Evolutionary conservation across 2,888 invertebrate genomes (phyloP), one percentile per base, ranked within the genome.

Genomic region (Chymomyza procnemis): DNA sequence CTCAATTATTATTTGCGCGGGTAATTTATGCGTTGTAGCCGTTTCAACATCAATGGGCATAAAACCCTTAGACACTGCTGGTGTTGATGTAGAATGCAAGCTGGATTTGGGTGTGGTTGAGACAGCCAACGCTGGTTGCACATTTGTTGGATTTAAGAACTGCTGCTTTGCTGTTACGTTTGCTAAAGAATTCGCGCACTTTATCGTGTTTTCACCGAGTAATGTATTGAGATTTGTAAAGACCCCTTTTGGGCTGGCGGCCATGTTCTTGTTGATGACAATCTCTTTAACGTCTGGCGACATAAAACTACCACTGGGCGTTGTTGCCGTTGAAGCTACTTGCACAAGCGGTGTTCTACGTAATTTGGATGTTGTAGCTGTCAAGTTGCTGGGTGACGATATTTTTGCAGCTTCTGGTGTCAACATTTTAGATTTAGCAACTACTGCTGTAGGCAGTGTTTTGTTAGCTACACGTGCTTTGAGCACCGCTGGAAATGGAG

Each of bases 1-100:
- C 73, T 91, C 91, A 65, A 91, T 88, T 5, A 91, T 89, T 60
- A 91, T 91, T 77, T 91, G 91, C 6, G 90, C 80, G 9, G 91
- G 90, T 12, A 91, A 54, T 65, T 90, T 90, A 69, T 88, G 90
- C 21, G 88, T 89, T 2, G 84, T 75, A 0, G 88, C 89, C 12
- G 88, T 87, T 26, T 88, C 89, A 26, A 89, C 80, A 5, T 79
- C 89, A 34, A 91, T 80, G 2, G 89, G 90, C 90, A 90, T 91
- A 56, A 91, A 91, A 0, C 90, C 90, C 68, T 90, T 88, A 4
- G 64, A 52, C 0, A 65, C 60, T 26, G 67, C 56, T 12, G 64
- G 56, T 9, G 63, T 48, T 80, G 78, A 73, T 65, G 65, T 14
- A 8, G 59, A 1, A n/a, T 74, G 18, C 9, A 61, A 4, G 9